phyloP scores from a whole-genome alignment of 2,888 invertebrate species.

The Lochmaea capreae region DNA sequence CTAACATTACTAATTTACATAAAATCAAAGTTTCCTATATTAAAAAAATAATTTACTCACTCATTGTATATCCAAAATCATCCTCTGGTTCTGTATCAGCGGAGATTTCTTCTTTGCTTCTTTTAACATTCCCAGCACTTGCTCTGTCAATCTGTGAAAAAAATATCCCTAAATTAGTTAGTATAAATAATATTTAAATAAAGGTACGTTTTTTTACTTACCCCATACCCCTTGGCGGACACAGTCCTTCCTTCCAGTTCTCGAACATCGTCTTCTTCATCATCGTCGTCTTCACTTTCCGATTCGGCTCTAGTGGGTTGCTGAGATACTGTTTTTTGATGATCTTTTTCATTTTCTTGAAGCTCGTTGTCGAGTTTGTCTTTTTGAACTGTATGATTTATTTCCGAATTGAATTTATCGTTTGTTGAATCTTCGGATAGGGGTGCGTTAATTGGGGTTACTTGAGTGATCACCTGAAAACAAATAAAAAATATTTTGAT shows the following conservation, averaged over 20 bases:
- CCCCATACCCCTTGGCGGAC: constrained; percentile 83
- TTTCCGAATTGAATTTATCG: neutral
- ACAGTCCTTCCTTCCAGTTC: constrained; percentile 84
- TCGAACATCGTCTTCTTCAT: constrained; percentile 74
- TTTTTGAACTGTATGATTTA: neutral
- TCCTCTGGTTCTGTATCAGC: constrained; percentile 90
- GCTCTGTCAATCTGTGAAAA: constrained; percentile 83
- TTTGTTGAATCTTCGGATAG: neutral
- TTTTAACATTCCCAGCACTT: constrained; percentile 86
- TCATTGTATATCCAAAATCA: constrained; percentile 91
- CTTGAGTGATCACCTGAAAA: constrained; percentile 25
- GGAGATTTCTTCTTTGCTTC: constrained; percentile 80
- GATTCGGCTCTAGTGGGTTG: constrained; percentile 43
- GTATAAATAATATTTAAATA: too few relatives aligned
- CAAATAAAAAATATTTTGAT: neutral
- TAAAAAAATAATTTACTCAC: constrained; percentile 72
- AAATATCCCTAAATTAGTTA: constrained; percentile 3
- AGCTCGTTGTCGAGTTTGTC: neutral
- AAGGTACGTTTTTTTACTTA: constrained; percentile 53
- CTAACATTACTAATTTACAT: too few relatives aligned
- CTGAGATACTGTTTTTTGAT: constrained; percentile 14
- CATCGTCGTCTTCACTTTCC: constrained; percentile 54
- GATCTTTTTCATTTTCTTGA: constrained; percentile 15
- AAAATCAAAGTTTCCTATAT: neutral
- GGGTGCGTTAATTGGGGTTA: constrained; percentile 33